phyloP scores from a whole-genome alignment of 1,140 invertebrate species.

The Lamellibrachia luymesi region DNA sequence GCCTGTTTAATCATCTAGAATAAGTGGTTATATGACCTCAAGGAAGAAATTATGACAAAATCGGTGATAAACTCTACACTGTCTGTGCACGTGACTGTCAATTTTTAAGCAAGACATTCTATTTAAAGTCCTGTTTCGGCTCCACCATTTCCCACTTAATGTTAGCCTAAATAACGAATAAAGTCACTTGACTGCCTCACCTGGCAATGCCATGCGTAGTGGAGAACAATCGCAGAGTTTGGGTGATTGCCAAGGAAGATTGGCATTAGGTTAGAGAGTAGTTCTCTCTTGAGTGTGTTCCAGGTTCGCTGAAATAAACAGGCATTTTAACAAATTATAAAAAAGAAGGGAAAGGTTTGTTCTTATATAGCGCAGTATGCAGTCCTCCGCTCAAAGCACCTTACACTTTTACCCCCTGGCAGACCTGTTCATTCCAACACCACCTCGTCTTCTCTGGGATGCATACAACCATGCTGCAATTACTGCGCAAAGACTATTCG shows the following conservation, averaged over 20 bases:
- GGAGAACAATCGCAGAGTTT: constrained; percentile 82
- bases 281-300: constrained; percentile 68
- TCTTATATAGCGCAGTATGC: no score
- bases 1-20: no score
- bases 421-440: no score
- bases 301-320: constrained; percentile 48
- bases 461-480: no score
- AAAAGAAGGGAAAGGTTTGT: constrained; percentile 20
- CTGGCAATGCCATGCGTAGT: constrained; percentile 84
- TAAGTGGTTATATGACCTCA: no score
- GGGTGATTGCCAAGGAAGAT: constrained; percentile 92
- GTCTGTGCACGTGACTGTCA: background rate
- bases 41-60: background rate
- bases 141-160: background rate
- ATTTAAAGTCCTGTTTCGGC: background rate
- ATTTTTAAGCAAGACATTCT: background rate
- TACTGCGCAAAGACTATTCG: no score
- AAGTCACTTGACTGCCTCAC: constrained; percentile 32
- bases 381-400: no score
- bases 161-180: background rate
- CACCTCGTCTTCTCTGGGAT: no score
- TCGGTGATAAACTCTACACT: background rate
- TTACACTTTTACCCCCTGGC: no score
- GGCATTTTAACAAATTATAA: constrained; percentile 17
- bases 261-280: constrained; percentile 81